Evolutionary conservation across 2,888 invertebrate genomes (phyloP), one percentile per base, ranked within the genome.

Genomic region (Troilus luridus): DNA sequence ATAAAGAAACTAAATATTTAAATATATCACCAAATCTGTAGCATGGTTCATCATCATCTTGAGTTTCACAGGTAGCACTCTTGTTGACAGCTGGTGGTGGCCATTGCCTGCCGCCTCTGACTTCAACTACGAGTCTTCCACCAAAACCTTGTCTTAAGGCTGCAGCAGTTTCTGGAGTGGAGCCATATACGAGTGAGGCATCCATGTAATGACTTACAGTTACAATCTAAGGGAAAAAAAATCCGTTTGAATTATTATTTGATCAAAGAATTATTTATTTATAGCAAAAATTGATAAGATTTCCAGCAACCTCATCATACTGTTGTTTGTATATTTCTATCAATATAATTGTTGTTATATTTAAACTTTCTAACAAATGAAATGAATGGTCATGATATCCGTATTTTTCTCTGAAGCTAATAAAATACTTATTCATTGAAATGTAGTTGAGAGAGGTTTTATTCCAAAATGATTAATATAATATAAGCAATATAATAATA

Each of bases 51-150:
- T 95, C 94, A 62, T 95, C 95, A 91, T 95, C 95, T 0, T 95
- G 95, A 0, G 95, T 95, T 93, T 96, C 96, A 93, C 98, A 98
- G 56, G 96, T 95, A n/a, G 95, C 95, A 0, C 96, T 96, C 10
- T 96, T 95, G 93, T 97, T 98, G 62, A 95, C 95, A 19, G 94
- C 93, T 91, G 96, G 95, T 0, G 98, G 97, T 1, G 96, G 95
- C 96, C 96, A 97, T 93, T 97, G 96, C 77, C 95, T 95, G 0
- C 96, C 96, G 88, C 95, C 94, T 88, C 97, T 95, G n/a, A 95
- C 93, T 19, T 96, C 95, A 0, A 96, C 96, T 64, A 94, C 94
- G 88, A 93, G 88, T 60, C 93, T 91, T 60, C 93, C 93, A 10
- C 93, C 93, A 58, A 91, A 91, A 10, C 92, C 92, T 92, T 93